Percentiles rank a stretch among this genome's conserved stretches.
Conservation (phyloP, 2,888 invertebrate genomes). For the Aphidius colemani region DNA sequence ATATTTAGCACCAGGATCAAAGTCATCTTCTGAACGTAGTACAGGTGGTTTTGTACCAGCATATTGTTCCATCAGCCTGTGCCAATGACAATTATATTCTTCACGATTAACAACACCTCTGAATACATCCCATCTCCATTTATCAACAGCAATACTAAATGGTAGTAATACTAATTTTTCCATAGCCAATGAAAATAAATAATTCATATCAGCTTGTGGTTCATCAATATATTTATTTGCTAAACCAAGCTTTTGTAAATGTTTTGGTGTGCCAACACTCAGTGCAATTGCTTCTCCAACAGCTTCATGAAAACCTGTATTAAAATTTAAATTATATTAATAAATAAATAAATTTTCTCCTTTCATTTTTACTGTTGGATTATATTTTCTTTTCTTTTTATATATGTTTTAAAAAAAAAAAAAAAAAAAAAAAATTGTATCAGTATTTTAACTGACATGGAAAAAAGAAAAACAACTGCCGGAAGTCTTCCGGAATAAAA, state of each 20-base stretch:
- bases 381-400: neutral
- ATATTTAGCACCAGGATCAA: constrained; percentile 91
- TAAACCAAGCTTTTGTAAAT: constrained; percentile 81
- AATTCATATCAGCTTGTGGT: constrained; percentile 82
- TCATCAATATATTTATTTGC: constrained; percentile 82
- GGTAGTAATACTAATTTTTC: constrained; percentile 85
- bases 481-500: constrained; percentile 20
- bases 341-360: constrained; percentile 3
- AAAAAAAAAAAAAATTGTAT: constrained; percentile 1
- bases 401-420: no score
- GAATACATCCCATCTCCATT: constrained; percentile 87
- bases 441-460: neutral
- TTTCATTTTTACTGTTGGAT: neutral
- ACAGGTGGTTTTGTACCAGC: constrained; percentile 87
- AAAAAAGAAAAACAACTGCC: constrained; percentile 17
- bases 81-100: constrained; percentile 87
- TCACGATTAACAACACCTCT: constrained; percentile 74
- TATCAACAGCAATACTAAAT: constrained; percentile 81
- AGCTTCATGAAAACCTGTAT: constrained; percentile 87
- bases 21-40: constrained; percentile 82
- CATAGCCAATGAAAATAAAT: constrained; percentile 80
- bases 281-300: constrained; percentile 87
- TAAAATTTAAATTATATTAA: constrained; percentile 17
- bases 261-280: constrained; percentile 82
- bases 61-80: constrained; percentile 82